Evolutionary conservation across 2,888 invertebrate species (phyloP), one percentile per base, ranked within the genome.

Genomic region (Lydus trimaculatus): DNA sequence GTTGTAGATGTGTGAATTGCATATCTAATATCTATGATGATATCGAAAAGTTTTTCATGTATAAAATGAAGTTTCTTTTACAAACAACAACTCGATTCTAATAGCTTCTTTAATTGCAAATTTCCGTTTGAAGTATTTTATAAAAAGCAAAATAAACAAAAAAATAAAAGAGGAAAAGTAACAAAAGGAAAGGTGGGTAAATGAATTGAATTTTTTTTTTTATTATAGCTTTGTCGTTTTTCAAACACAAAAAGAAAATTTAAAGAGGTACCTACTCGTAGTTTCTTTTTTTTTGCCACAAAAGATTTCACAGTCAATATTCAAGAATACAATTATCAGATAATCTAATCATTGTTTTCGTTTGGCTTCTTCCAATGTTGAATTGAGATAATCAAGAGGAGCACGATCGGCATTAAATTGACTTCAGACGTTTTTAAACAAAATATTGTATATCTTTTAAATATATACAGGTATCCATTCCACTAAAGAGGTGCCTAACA

Each of bases 301-400:
- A 17, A 43, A 43, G 43, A 43, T 43, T 43, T 43, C 43, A 43
- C 43, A 43, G 43, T 43, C 43, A 43, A 43, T 43, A 43, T 17
- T 43, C 43, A 43, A 6, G 7, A 43, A 43, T 2, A 43, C n/a
- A 43, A 43, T 43, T 43, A 43, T 6, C 36, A 36, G 4, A 36
- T 13, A 36, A 36, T 36, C 43, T 17, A 43, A 2, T 15, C 39
- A 39, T 39, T 39, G 39, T 39, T 39, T 39, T 15, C 39, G 6
- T 39, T 5, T 7, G 7, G n/a, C 39, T 39, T 39, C 39, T n/a
- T 43, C 8, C 13, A n/a, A 17, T 43, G n/a, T 43, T 43, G 7
- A 43, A 43, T 43, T 43, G 0, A 11, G 33, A 33, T 11, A 9
- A 11, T 33, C 7, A 8, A 7, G 11, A 33, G 17, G 36, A 36